These are phyloP conservation scores for Heliopora coerulea DNA, from an alignment of 92 coral and sea anemone genomes.

Conservation along the genomic window DNA sequence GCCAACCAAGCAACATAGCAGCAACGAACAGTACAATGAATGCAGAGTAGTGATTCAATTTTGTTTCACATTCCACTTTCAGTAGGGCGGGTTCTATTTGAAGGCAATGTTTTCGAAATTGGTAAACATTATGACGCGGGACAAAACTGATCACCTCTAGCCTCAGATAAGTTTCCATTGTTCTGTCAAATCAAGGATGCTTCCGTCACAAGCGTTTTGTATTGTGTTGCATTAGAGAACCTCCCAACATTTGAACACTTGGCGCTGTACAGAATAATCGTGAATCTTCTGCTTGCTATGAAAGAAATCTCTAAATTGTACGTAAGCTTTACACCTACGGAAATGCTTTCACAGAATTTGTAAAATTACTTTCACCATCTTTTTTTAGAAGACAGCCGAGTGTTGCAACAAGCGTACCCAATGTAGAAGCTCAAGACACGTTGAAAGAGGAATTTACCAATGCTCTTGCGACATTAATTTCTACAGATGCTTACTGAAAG, in stretches of 20 bases:
- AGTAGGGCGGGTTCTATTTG: not conserved
- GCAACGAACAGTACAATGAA: not conserved
- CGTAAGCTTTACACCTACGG: too few species aligned
- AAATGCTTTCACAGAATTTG: too few species aligned
- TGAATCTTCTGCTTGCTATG: too few species aligned
- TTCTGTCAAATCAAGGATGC: not conserved
- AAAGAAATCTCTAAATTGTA: too few species aligned
- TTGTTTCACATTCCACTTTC: not conserved
- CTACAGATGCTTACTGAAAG: slow-evolving; percentile 8
- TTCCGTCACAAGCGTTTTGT: too few species aligned
- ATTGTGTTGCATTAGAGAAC: too few species aligned
- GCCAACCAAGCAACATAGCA: not conserved
- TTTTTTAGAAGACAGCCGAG: slow-evolving; percentile 17
- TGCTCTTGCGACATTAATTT: slow-evolving; percentile 35
- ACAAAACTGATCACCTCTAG: slow-evolving; percentile 21
- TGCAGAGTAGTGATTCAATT: too few species aligned
- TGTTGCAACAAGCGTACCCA: slow-evolving; percentile 18
- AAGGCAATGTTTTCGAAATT: not conserved
- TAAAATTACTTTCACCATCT: not conserved
- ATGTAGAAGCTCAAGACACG: slow-evolving; percentile 19
- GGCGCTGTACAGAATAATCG: too few species aligned
- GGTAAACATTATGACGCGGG: not conserved
- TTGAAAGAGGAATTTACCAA: slow-evolving; percentile 28
- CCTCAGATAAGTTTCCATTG: not conserved
- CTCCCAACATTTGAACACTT: too few species aligned